A percentile compares a stretch with the other conserved stretches of the same genome.
Conservation (phyloP, 2,888 invertebrate genomes). For the Pilophorus perplexus region DNA sequence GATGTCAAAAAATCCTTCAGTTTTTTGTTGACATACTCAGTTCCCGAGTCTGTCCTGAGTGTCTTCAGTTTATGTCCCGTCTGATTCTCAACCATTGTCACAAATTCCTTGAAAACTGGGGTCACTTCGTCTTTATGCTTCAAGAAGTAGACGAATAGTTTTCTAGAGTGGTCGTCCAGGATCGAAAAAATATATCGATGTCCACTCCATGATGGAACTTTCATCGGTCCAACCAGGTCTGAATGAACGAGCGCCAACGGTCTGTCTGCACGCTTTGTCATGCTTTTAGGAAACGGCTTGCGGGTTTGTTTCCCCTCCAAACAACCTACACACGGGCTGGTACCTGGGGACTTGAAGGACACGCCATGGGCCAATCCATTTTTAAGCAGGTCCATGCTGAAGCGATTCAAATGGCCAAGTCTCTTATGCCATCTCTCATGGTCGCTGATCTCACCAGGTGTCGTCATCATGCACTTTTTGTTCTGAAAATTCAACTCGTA, state of each 20-base stretch:
- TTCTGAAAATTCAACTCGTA: too few species aligned
- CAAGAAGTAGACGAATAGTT: slow-evolving; percentile 27
- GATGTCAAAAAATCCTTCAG: not conserved
- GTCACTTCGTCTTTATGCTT: slow-evolving; percentile 21
- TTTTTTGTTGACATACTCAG: slow-evolving; percentile 13
- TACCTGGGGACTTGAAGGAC: not conserved
- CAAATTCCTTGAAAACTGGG: slow-evolving; percentile 9
- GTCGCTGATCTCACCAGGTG: too few species aligned
- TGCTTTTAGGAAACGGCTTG: slow-evolving; percentile 24
- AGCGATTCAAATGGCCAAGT: slow-evolving; percentile 14
- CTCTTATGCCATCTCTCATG: slow-evolving; percentile 34
- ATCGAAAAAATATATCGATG: slow-evolving; percentile 20
- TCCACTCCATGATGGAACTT: slow-evolving; percentile 8
- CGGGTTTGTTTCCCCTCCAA: slow-evolving; percentile 22
- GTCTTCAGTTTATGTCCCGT: slow-evolving; percentile 3
- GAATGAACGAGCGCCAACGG: slow-evolving; percentile 6
- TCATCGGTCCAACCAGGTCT: slow-evolving; percentile 10
- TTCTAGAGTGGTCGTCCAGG: slow-evolving; percentile 24
- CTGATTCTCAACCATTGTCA: slow-evolving; percentile 5
- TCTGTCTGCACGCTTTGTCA: not conserved
- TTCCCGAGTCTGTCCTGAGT: slow-evolving; percentile 20
- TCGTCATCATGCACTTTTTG: too few species aligned
- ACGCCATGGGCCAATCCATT: slow-evolving; percentile 25
- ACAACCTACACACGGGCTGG: slow-evolving; percentile 20
- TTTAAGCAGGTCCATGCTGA: slow-evolving; percentile 9